Conservation (phyloP, 2,888 invertebrate species). For the Zhengitettix transpicula region DNA sequence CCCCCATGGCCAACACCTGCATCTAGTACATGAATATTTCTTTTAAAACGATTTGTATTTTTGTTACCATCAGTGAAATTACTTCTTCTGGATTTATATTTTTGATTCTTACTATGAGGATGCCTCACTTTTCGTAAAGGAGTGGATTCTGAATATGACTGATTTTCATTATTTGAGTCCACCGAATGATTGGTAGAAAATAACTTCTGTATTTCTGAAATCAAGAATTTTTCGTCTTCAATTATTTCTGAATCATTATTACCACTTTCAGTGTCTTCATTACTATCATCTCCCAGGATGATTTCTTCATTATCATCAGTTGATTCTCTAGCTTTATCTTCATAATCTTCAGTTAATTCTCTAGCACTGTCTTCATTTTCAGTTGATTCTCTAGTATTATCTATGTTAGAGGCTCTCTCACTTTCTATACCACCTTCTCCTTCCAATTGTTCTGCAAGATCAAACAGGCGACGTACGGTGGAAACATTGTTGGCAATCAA, state of each 20-base stretch:
- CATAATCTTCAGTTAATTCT: neutral
- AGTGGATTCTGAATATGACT: neutral
- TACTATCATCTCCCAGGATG: neutral
- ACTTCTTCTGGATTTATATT: neutral
- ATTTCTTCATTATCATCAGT: neutral
- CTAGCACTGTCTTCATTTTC: neutral
- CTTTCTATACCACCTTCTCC: too few species aligned
- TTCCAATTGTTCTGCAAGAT: too few species aligned
- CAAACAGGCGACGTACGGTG: too few species aligned
- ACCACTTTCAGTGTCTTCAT: neutral
- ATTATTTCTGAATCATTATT: neutral
- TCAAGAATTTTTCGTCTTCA: neutral
- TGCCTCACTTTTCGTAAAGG: constrained; percentile 15
- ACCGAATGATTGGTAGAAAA: too few species aligned
- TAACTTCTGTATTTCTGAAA: neutral
- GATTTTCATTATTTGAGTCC: neutral
- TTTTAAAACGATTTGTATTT: neutral
- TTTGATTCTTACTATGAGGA: constrained; percentile 12
- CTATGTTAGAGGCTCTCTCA: too few species aligned
- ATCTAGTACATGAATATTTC: constrained; percentile 37
- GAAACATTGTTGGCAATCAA: too few species aligned
- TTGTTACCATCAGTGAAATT: constrained; percentile 8
- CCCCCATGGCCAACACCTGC: constrained; percentile 63
- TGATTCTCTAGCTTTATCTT: neutral
- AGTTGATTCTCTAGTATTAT: neutral